Evolutionary conservation across 1,140 invertebrate species (phyloP).

Genomic region (Megalonaias nervosa): DNA sequence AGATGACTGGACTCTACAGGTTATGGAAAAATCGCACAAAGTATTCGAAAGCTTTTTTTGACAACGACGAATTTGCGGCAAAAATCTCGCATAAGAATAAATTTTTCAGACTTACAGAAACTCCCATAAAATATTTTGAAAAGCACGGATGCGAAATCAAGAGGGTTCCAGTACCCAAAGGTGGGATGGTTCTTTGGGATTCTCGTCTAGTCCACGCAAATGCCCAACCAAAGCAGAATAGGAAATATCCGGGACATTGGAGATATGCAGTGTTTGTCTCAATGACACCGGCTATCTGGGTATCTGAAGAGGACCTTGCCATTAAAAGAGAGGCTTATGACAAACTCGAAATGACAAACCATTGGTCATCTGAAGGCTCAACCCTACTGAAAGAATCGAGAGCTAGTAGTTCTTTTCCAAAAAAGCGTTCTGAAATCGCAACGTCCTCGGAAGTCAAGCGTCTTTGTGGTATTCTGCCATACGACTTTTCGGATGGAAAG

Average conservation of each 20-base stretch:
- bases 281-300: slow-evolving; percentile 42
- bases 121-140: slow-evolving; percentile 19
- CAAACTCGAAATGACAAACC: slow-evolving; percentile 25
- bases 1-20: slow-evolving; percentile 33
- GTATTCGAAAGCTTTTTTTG: slow-evolving; percentile 33
- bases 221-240: slow-evolving; percentile 15
- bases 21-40: slow-evolving; percentile 38
- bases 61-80: neutral
- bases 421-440: slow-evolving; percentile 9
- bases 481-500: slow-evolving; percentile 37
- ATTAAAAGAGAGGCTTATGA: slow-evolving; percentile 24
- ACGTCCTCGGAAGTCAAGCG: neutral
- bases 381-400: slow-evolving; percentile 9
- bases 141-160: slow-evolving; percentile 22
- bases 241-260: slow-evolving; percentile 30
- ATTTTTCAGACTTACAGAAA: slow-evolving; percentile 19
- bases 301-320: slow-evolving; percentile 19
- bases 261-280: slow-evolving; percentile 35
- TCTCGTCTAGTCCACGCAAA: slow-evolving; percentile 36
- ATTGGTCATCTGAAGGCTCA: slow-evolving; percentile 32
- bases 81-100: slow-evolving; percentile 2
- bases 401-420: slow-evolving; percentile 27
- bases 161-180: slow-evolving; percentile 36
- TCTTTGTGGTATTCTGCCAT: slow-evolving; percentile 25
- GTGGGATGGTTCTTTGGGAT: slow-evolving; percentile 42